Base-by-base conservation (phyloP, 2,113 vertebrate species). In the Chloropsis hardwickii region DNA sequence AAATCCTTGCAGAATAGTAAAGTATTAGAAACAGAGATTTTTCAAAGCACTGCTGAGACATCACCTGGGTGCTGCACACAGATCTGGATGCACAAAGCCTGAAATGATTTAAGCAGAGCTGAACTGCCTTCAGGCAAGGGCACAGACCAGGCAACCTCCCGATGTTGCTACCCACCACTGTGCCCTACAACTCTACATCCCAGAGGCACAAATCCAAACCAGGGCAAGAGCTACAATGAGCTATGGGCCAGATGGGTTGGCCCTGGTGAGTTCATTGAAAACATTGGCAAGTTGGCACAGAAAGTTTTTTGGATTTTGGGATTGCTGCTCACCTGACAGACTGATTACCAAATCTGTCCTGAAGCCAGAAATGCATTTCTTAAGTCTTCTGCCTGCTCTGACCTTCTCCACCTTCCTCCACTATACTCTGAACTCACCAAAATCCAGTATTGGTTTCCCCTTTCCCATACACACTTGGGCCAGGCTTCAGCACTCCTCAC, bases 101-200 rank as follows among this genome's bases (percentile, higher is more conserved):
- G 58, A 54, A 73, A 73, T 42, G 15, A 88, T 77, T 88, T 77
- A 70, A 92, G 71, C 79, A 83, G 76, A 88, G 79, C 74, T 92
- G 76, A 92, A 90, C 86, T 83, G 82, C 92, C 95, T 88, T 42
- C 82, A 50, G 82, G 94, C 90, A 94, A 95, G 90, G 94, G 51
- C 88, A 92, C 79, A 50, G 70, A 53, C 15, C 2, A 74, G 74
- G 45, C 29, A 61, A 54, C 20, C 31, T 76, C 78, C 61, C 0
- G 2, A 40, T 69, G 73, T 11, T 91, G 73, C 71, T 90, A 80
- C 67, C 24, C 54, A 92, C 28, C 25, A n/a, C 58, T 6, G 5
- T 4, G 22, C 77, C 27, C 72, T 80, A 51, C 1, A 3, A 22
- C 54, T 92, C 50, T 45, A 66, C 3, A 0, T 39, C 29, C 42